Evolutionary conservation across 2,113 vertebrate species (phyloP).

Genomic region (Apaloderma vittatum): DNA sequence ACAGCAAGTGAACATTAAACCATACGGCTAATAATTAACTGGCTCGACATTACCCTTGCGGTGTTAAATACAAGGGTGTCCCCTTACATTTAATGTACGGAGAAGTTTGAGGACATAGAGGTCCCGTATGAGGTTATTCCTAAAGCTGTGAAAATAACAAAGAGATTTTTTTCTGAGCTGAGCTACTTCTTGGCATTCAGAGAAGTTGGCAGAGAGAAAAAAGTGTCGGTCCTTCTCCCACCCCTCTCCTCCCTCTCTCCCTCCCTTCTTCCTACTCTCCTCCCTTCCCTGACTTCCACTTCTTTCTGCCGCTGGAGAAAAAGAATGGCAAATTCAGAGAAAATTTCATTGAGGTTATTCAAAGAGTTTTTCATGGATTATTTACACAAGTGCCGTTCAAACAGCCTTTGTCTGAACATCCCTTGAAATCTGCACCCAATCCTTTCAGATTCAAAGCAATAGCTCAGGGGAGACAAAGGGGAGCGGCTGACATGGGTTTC

Average conservation of each 20-base stretch:
- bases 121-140: slow-evolving; percentile 47
- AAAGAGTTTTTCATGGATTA: slow-evolving; percentile 57
- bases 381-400: slow-evolving; percentile 65
- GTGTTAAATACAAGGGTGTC: background rate
- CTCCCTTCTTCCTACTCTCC: background rate
- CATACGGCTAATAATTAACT: slow-evolving; percentile 61
- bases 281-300: slow-evolving; percentile 51
- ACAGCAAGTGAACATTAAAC: slow-evolving; percentile 65
- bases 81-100: background rate
- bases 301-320: slow-evolving; percentile 57
- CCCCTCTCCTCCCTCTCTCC: background rate
- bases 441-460: slow-evolving; percentile 63
- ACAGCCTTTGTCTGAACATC: slow-evolving; percentile 57
- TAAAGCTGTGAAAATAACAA: slow-evolving; percentile 59
- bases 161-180: background rate
- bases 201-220: slow-evolving; percentile 71
- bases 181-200: slow-evolving; percentile 62
- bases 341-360: slow-evolving; percentile 65
- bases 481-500: slow-evolving; percentile 55
- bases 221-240: slow-evolving; percentile 23
- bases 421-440: slow-evolving; percentile 64
- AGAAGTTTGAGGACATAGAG: slow-evolving; percentile 25
- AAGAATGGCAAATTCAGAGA: slow-evolving; percentile 61
- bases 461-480: slow-evolving; percentile 50
- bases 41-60: slow-evolving; percentile 5